These are phyloP conservation scores for Strongylocentrotus purpuratus DNA, from an alignment of 35 echinoderm and acorn worm species.

Conservation along the genomic window DNA sequence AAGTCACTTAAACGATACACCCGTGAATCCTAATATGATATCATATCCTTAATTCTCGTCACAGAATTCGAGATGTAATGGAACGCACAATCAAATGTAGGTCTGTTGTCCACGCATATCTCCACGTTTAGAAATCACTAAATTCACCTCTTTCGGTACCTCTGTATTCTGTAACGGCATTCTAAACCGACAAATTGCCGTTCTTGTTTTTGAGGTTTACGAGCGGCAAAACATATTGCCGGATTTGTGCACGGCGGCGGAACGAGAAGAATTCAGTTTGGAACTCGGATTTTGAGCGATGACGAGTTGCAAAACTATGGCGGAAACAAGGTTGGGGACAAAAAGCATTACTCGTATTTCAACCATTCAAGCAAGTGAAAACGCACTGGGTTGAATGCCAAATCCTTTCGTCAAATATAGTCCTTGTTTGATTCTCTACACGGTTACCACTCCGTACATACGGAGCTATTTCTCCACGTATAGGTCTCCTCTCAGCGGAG, in stretches of 20 bases:
- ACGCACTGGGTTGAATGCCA: not conserved
- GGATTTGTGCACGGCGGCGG: not conserved
- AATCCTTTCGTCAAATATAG: not conserved
- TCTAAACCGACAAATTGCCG: not conserved
- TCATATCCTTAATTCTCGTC: not conserved
- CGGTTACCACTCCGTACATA: not conserved
- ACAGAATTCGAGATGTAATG: not conserved
- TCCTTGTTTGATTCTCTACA: not conserved
- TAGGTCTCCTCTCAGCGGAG: not conserved
- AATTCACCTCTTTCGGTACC: not conserved
- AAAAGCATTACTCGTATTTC: not conserved
- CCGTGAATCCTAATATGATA: not conserved
- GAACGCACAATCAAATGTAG: not conserved
- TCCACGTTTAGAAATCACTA: too few species aligned
- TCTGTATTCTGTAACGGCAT: not conserved
- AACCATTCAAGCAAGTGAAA: not conserved
- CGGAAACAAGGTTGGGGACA: not conserved
- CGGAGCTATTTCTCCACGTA: not conserved
- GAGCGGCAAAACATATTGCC: not conserved
- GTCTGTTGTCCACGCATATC: not conserved
- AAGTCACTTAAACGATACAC: not conserved
- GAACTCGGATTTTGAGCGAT: not conserved
- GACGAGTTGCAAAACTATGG: not conserved
- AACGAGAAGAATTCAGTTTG: not conserved
- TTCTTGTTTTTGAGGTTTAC: not conserved